phyloP scores from a whole-genome alignment of 2,888 invertebrate species.

The Apamea crenata region DNA sequence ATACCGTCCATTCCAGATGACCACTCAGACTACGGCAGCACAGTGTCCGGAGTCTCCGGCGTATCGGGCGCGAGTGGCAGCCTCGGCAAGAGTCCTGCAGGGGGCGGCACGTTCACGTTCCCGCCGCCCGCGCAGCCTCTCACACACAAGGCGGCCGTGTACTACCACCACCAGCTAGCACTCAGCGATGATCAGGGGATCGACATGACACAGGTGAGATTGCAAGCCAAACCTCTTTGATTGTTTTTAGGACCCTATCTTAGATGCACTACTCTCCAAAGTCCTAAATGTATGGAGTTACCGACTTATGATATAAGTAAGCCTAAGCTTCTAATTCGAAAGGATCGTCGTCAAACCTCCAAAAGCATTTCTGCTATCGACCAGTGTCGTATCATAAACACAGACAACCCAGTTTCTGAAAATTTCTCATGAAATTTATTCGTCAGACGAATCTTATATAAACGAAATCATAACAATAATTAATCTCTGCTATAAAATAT shows the following conservation, averaged over 20 bases:
- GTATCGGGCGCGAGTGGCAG: constrained; percentile 88
- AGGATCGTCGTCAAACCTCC: background rate
- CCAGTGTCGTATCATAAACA: background rate
- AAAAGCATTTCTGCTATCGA: background rate
- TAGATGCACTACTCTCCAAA: background rate
- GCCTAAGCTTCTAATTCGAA: background rate
- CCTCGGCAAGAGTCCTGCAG: constrained; percentile 92
- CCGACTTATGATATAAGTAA: background rate
- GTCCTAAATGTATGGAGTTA: background rate
- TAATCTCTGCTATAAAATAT: background rate
- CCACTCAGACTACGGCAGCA: constrained; percentile 92
- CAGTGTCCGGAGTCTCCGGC: constrained; percentile 91
- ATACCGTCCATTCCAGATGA: constrained; percentile 88
- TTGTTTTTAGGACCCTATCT: background rate
- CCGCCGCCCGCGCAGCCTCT: constrained; percentile 93
- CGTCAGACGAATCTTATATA: no score
- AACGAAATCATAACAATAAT: background rate
- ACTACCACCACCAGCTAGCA: constrained; percentile 95
- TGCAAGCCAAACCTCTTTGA: background rate
- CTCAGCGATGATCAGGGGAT: constrained; percentile 97
- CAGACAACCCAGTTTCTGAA: no score
- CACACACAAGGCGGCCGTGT: constrained; percentile 94
- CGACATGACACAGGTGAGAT: constrained; percentile 94
- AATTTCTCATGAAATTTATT: background rate
- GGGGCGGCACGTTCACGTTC: constrained; percentile 93